phyloP scores from a whole-genome alignment of 1,140 invertebrate genomes.

The Drosophila sechellia region DNA sequence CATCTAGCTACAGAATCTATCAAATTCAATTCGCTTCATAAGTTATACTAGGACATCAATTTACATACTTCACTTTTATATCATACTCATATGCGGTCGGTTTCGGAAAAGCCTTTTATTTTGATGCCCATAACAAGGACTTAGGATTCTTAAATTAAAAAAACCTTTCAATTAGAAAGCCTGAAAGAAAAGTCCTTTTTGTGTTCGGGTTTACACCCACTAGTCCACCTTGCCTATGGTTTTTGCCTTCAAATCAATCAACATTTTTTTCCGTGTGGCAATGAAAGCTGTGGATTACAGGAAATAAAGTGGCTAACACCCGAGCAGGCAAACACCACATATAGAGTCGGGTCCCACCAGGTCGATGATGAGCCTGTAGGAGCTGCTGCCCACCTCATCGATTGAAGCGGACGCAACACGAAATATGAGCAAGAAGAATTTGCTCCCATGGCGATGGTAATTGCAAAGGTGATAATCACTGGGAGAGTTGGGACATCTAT shows the following conservation, averaged over 20 bases:
- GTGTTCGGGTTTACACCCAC: too few relatives aligned
- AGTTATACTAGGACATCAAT: too few relatives aligned
- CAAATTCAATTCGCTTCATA: neutral
- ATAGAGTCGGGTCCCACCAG: slow-evolving; percentile 19
- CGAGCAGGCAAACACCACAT: slow-evolving; percentile 27
- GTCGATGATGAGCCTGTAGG: slow-evolving; percentile 33
- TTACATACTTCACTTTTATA: too few relatives aligned
- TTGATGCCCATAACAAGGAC: too few relatives aligned
- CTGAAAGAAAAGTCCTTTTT: too few relatives aligned
- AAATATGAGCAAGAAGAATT: slow-evolving; percentile 32
- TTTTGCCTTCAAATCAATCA: too few relatives aligned
- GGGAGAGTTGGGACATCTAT: neutral
- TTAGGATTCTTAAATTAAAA: too few relatives aligned
- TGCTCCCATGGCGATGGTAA: slow-evolving; percentile 10
- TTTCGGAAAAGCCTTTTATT: too few relatives aligned
- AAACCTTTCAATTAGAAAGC: too few relatives aligned
- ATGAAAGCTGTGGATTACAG: slow-evolving; percentile 13
- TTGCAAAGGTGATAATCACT: slow-evolving; percentile 18
- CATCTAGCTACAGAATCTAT: too few relatives aligned
- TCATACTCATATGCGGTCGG: too few relatives aligned
- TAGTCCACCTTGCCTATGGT: too few relatives aligned
- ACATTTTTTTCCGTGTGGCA: neutral
- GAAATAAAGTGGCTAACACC: slow-evolving; percentile 51
- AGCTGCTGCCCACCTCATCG: slow-evolving; percentile 25
- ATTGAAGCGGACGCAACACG: slow-evolving; percentile 22